Conservation (phyloP, 2,113 vertebrate species). For the Seriola dumerili region DNA sequence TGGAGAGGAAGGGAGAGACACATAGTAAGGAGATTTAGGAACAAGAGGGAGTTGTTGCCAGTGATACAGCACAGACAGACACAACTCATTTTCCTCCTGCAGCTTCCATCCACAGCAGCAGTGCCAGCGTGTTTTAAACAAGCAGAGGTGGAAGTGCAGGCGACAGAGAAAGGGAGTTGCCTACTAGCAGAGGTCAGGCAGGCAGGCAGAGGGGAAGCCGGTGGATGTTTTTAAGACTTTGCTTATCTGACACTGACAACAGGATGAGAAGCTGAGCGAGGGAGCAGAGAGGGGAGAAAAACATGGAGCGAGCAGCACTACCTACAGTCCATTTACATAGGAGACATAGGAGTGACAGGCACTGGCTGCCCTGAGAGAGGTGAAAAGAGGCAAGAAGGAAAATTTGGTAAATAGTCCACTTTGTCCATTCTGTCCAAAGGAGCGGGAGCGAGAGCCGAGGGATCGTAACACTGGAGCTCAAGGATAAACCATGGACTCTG, state of each 20-base stretch:
- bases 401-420: constrained; percentile 61
- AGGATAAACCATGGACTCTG: constrained; percentile 89
- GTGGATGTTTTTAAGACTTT: constrained; percentile 77
- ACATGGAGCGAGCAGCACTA: constrained; percentile 69
- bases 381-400: constrained; percentile 26
- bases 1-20: constrained; percentile 70
- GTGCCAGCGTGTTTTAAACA: constrained; percentile 36
- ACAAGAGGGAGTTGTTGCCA: constrained; percentile 69
- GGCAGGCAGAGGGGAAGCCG: constrained; percentile 59
- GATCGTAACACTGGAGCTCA: constrained; percentile 88
- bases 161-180: constrained; percentile 69
- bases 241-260: constrained; percentile 82
- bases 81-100: constrained; percentile 48
- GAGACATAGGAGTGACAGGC: constrained; percentile 54
- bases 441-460: constrained; percentile 79
- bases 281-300: constrained; percentile 52
- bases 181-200: constrained; percentile 72
- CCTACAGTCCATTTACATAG: constrained; percentile 43
- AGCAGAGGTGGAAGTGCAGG: constrained; percentile 63
- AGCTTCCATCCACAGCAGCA: constrained; percentile 27
- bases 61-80: constrained; percentile 63
- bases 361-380: constrained; percentile 61
- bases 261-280: constrained; percentile 81
- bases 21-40: constrained; percentile 74
- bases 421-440: constrained; percentile 74